Conservation (phyloP, 2,113 vertebrate genomes). For the Boulengeromyrus knoepffleri region DNA sequence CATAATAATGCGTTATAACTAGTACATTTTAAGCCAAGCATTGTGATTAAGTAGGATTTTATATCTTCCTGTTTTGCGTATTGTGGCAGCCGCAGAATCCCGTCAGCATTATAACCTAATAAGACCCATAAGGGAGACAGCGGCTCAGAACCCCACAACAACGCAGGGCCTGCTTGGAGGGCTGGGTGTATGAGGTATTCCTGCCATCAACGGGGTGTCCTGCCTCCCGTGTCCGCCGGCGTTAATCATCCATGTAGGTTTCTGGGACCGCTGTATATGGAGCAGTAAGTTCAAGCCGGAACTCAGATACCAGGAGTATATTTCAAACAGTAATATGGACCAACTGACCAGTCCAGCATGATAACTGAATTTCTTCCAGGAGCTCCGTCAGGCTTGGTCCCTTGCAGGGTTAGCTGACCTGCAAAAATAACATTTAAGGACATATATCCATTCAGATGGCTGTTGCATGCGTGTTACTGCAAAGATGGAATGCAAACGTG, state of each 20-base stretch:
- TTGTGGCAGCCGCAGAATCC: neutral
- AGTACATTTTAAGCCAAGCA: neutral
- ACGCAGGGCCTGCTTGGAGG: neutral
- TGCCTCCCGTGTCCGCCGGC: neutral
- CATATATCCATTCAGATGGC: neutral
- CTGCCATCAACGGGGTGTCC: neutral
- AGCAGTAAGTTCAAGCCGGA: neutral
- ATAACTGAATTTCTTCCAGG: neutral
- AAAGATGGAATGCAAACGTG: neutral
- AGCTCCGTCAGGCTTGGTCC: neutral
- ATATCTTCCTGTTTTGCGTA: neutral
- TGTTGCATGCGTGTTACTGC: neutral
- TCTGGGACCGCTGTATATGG: neutral
- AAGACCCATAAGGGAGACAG: neutral
- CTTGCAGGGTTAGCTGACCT: neutral
- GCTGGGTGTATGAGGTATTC: neutral
- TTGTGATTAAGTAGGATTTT: neutral
- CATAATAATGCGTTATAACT: neutral
- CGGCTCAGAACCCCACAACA: neutral
- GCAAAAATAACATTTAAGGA: neutral
- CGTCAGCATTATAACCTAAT: neutral
- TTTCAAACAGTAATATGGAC: neutral
- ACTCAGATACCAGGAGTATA: neutral
- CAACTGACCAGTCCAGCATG: neutral
- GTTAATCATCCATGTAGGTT: neutral